Conservation (phyloP, 2,888 invertebrate species). For the Ceramica pisi region DNA sequence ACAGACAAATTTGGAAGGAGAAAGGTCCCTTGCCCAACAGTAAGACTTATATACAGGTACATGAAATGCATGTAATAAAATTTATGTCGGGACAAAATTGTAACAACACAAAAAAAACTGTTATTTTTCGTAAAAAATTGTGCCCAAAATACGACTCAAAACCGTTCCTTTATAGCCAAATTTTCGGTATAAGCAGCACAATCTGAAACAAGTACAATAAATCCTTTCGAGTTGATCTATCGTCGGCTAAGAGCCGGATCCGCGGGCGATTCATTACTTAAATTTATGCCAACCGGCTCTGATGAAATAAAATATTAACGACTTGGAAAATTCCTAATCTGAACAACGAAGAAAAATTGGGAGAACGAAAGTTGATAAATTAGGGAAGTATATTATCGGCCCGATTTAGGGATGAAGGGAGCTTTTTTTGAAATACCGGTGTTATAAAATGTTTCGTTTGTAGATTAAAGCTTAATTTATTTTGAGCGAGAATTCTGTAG, state of each 20-base stretch:
- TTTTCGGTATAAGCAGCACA: conserved; percentile 45
- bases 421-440: conserved; percentile 11
- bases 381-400: conserved; percentile 43
- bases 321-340: conserved; percentile 62
- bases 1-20: too few relatives aligned
- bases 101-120: background rate
- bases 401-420: conserved; percentile 15
- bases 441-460: conserved; percentile 19
- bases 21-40: too few relatives aligned
- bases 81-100: too few relatives aligned
- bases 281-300: conserved; percentile 58
- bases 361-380: conserved; percentile 46
- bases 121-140: background rate
- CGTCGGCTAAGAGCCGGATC: conserved; percentile 57
- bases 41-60: too few relatives aligned
- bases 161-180: conserved; percentile 22
- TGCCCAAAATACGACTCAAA: background rate
- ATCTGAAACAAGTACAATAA: conserved; percentile 59
- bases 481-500: background rate
- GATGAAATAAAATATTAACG: conserved; percentile 65
- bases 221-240: conserved; percentile 64
- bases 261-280: conserved; percentile 56
- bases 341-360: conserved; percentile 48
- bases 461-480: background rate
- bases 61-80: background rate